phyloP scores from a whole-genome alignment of 1,140 invertebrate genomes.

The Calycopis cecrops region DNA sequence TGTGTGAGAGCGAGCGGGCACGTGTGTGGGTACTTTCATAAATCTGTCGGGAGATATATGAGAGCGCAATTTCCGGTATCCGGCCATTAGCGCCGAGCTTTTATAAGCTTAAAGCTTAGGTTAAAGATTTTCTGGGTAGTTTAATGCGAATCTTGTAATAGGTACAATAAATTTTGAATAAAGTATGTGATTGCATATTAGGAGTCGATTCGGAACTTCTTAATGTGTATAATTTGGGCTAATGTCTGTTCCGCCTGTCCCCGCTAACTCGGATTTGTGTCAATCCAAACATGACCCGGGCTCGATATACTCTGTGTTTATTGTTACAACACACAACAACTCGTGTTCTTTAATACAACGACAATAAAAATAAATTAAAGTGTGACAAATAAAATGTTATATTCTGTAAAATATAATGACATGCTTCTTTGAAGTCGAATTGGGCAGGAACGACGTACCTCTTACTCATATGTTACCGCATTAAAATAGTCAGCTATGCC shows the following conservation, averaged over 20 bases:
- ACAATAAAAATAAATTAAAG: too few relatives aligned
- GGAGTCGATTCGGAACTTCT: slow-evolving; percentile 66
- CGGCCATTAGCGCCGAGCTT: slow-evolving; percentile 85
- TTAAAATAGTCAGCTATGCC: too few relatives aligned
- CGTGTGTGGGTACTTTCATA: slow-evolving; percentile 85
- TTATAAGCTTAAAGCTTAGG: slow-evolving; percentile 77
- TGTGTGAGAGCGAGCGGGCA: slow-evolving; percentile 46
- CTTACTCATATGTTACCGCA: too few relatives aligned
- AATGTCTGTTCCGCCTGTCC: slow-evolving; percentile 57
- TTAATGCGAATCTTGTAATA: slow-evolving; percentile 75
- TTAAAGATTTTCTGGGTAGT: slow-evolving; percentile 77
- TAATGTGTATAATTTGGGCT: slow-evolving; percentile 72
- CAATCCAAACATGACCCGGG: slow-evolving; percentile 23
- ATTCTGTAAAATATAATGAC: too few relatives aligned
- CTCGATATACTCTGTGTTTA: slow-evolving; percentile 2
- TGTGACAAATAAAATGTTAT: too few relatives aligned
- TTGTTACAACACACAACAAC: not conserved
- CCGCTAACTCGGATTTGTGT: slow-evolving; percentile 32
- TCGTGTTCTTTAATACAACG: too few relatives aligned
- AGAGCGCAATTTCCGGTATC: slow-evolving; percentile 91
- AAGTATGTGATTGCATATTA: slow-evolving; percentile 75
- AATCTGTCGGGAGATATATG: slow-evolving; percentile 90
- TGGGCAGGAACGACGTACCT: too few relatives aligned
- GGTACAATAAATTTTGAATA: slow-evolving; percentile 74
- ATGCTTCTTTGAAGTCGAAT: too few relatives aligned